A percentile compares a stretch with the other conserved stretches of the same genome.
These are phyloP conservation scores for Micromesistius poutassou DNA, from an alignment of 2,797 vertebrate species.

Conservation along the genomic window DNA sequence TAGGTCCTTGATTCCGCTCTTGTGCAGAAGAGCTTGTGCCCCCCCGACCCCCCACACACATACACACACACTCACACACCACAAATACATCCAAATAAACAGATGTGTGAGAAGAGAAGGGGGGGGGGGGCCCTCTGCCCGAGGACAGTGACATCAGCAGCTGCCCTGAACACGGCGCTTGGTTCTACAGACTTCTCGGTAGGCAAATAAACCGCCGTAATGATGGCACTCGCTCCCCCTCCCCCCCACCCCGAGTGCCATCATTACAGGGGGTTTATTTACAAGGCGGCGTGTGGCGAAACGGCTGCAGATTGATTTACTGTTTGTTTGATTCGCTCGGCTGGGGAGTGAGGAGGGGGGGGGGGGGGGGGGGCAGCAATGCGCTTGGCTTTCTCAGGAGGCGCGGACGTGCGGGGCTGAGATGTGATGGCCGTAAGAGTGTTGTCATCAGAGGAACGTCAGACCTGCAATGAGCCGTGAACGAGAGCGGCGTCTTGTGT, in stretches of 20 bases:
- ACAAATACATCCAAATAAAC: conserved; percentile 64
- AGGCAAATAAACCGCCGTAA: conserved; percentile 66
- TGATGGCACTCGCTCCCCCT: conserved; percentile 45
- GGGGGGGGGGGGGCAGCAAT: conserved; percentile 31
- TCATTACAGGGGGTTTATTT: too few species aligned
- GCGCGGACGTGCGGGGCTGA: conserved; percentile 32
- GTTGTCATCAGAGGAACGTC: conserved; percentile 47
- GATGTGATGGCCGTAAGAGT: conserved; percentile 39
- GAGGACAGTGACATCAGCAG: conserved; percentile 51
- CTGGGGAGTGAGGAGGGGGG: conserved; percentile 38
- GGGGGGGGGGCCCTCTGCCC: conserved; percentile 39
- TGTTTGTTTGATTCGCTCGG: conserved; percentile 49
- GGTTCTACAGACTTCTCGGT: conserved; percentile 46
- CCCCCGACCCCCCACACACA: too few species aligned
- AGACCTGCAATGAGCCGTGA: conserved; percentile 42
- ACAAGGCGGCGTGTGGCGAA: conserved; percentile 27
- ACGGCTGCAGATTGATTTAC: conserved; percentile 57
- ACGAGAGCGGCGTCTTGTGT: conserved; percentile 34
- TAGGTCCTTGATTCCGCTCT: conserved; percentile 40
- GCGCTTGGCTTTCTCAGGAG: conserved; percentile 52
- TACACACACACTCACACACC: conserved; percentile 18
- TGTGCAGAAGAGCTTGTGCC: conserved; percentile 18
- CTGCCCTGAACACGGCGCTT: conserved; percentile 31
- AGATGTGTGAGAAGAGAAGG: conserved; percentile 31
- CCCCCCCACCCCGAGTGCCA: too few species aligned